phyloP scores from a whole-genome alignment of 2,797 vertebrate species.

The Merluccius polli region DNA sequence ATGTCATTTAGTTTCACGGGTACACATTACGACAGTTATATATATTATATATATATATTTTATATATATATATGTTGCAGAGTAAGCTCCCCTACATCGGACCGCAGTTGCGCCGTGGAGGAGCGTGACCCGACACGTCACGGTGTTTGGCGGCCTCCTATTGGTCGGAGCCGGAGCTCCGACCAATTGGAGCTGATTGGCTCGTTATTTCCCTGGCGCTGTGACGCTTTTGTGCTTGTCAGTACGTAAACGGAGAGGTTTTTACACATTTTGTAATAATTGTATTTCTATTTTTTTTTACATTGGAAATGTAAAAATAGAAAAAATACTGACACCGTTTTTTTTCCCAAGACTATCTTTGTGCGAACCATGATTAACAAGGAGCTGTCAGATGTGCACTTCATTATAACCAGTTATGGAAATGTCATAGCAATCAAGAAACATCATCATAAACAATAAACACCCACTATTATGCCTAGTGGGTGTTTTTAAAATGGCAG shows the following conservation, averaged over 20 bases:
- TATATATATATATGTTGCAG: background rate
- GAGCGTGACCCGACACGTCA: background rate
- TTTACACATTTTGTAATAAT: background rate
- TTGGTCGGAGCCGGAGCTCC: background rate
- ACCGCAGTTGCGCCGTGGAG: background rate
- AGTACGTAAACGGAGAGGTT: too few species aligned
- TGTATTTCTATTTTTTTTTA: background rate
- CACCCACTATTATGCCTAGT: background rate
- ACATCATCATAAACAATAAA: background rate
- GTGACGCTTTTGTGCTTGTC: background rate
- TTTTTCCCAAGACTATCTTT: too few species aligned
- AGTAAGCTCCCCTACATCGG: too few species aligned
- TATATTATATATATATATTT: background rate
- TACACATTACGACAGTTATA: background rate
- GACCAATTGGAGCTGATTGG: too few species aligned
- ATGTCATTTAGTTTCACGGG: background rate
- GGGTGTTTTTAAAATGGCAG: background rate
- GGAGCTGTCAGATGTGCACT: background rate
- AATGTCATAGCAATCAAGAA: background rate
- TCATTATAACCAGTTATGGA: too few species aligned
- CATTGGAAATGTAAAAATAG: too few species aligned
- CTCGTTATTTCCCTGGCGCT: background rate
- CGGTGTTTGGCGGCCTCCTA: background rate
- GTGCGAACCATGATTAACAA: background rate
- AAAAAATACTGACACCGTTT: too few species aligned